Percentiles rank a stretch among this genome's conserved stretches.
Evolutionary conservation across 2,797 vertebrate species (phyloP).

Genomic region (Pterois miles): DNA sequence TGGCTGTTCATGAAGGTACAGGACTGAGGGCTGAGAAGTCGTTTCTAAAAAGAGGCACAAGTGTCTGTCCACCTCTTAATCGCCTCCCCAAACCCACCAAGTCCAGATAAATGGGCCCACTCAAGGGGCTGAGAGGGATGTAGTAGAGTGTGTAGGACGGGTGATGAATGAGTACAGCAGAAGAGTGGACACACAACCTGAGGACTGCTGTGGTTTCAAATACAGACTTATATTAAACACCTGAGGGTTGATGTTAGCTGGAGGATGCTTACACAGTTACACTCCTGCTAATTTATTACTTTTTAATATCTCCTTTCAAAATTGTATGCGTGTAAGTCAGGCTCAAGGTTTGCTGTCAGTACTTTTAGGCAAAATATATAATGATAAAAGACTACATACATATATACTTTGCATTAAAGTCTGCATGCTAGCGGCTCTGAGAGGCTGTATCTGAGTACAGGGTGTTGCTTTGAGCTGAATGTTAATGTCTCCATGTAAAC

Average conservation of each 20-base stretch:
- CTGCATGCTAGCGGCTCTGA: background rate
- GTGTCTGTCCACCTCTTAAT: conserved; percentile 27
- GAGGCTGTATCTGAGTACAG: background rate
- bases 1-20: conserved; percentile 12
- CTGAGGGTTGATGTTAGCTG: background rate
- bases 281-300: background rate
- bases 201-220: background rate
- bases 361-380: background rate
- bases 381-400: background rate
- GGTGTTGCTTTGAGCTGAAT: background rate
- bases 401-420: background rate
- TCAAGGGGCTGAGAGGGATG: conserved; percentile 6
- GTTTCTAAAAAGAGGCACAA: conserved; percentile 23
- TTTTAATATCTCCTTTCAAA: background rate
- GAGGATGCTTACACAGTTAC: background rate
- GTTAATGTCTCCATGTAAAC: background rate
- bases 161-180: background rate
- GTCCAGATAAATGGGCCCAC: conserved; percentile 24
- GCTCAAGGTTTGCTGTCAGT: background rate
- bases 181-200: background rate
- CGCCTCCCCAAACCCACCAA: conserved; percentile 3
- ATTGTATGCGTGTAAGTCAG: background rate
- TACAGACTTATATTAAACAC: background rate
- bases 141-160: background rate
- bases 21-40: conserved; percentile 17